phyloP scores from a whole-genome alignment of 2,113 vertebrate species.

The Loxodonta africana region DNA sequence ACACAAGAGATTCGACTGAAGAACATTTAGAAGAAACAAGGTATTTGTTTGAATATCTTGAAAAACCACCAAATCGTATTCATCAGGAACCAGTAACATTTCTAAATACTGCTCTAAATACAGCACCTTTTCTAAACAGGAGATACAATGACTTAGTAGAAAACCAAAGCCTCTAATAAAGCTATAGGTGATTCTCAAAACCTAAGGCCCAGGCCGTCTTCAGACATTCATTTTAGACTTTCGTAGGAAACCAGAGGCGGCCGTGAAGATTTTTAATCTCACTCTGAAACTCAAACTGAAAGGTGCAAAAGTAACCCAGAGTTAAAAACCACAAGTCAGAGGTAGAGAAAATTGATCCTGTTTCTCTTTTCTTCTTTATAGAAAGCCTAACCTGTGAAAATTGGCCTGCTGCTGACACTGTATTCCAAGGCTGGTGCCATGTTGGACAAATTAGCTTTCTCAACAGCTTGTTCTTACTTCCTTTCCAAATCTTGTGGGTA shows the following conservation, averaged over 20 bases:
- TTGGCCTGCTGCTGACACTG: background rate
- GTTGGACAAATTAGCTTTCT: constrained; percentile 57
- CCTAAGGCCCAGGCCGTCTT: background rate
- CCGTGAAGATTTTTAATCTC: background rate
- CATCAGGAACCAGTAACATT: constrained; percentile 39
- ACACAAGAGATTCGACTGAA: background rate
- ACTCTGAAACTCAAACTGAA: background rate
- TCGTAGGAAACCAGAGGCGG: background rate
- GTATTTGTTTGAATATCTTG: background rate
- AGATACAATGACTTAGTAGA: background rate
- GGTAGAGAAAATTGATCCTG: background rate
- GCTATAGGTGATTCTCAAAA: background rate
- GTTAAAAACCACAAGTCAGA: background rate
- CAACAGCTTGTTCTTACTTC: constrained; percentile 52
- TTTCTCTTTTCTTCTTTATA: background rate
- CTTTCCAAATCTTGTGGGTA: constrained; percentile 70
- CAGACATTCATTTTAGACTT: background rate
- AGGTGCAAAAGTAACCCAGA: background rate
- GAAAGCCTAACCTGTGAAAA: constrained; percentile 2
- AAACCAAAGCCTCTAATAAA: background rate
- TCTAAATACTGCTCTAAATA: background rate
- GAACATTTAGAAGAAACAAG: background rate
- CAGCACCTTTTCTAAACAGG: background rate
- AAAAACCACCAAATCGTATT: background rate
- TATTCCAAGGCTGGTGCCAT: background rate